Base-by-base conservation (phyloP, 1,140 invertebrate species). In the Lineus longissimus region DNA sequence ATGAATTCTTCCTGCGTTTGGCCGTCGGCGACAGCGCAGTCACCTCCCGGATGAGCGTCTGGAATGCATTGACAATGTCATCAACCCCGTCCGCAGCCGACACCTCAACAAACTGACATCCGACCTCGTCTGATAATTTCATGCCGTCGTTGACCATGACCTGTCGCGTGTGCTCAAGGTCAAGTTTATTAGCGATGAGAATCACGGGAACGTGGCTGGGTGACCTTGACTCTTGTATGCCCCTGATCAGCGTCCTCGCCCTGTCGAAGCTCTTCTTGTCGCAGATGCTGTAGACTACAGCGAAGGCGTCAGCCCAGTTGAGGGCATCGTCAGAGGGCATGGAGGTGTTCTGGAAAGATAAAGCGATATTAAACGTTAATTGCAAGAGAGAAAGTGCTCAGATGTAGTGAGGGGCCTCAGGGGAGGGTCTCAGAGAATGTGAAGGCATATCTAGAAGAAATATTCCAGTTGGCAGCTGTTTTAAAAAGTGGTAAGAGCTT, bases 31-130 rank as follows among this genome's bases (percentile, higher is more conserved):
- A 85, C n/a, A 91, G 77, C 36, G 90, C 78, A 67, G 90, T 89
- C 0, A 88, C 84, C 75, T 92, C 90, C 40, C 75, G 55, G 23
- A 83, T 66, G 6, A 92, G 81, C 9, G 88, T 88, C 70, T 92
- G 90, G 79, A 92, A 93, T 0, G 90, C 90, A 54, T 91, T 81
- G 40, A 87, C 88, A 0, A 91, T 89, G 25, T 90, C 90, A 0
- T 89, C 87, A 61, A 86, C 88, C 76, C 88, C 90, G 74, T 92
- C 91, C 17, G 91, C 91, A 15, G 90, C 90, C 57, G 90, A 91
- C 61, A 93, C 90, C 80, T 92, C 91, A 78, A 90, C 92, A 78
- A 92, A 92, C 74, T 91, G 90, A 75, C 90, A 92, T 17, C 90
- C 88, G 73, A 88, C 90, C 55, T 88, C 85, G 56, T 91, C 76